Percentiles rank a stretch among this genome's conserved stretches.
These are phyloP conservation scores for Coronaproctus castanopsis DNA, from an alignment of 2,888 invertebrate species.

Conservation along the genomic window DNA sequence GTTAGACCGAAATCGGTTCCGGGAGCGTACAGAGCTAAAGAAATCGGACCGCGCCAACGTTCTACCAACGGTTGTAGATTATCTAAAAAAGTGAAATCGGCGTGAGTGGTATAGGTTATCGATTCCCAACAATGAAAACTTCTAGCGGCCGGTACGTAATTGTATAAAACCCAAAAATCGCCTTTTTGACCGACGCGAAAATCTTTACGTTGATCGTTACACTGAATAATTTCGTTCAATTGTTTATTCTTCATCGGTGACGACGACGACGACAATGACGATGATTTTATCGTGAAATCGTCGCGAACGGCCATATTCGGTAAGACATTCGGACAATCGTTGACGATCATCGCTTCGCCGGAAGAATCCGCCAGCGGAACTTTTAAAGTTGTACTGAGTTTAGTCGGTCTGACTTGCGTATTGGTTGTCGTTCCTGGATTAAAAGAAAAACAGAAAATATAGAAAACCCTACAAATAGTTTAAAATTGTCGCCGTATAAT, in stretches of 20 bases:
- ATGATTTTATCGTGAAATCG: constrained; percentile 7
- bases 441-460: too few relatives aligned
- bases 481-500: too few relatives aligned
- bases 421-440: constrained; percentile 9
- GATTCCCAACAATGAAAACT: constrained; percentile 47
- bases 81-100: constrained; percentile 75
- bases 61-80: constrained; percentile 67
- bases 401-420: constrained; percentile 4
- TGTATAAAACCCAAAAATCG: constrained; percentile 73
- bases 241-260: too few relatives aligned
- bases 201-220: constrained; percentile 40
- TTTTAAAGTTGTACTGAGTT: constrained; percentile 9
- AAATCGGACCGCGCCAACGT: constrained; percentile 72
- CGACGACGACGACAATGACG: constrained; percentile 13
- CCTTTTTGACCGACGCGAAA: constrained; percentile 48
- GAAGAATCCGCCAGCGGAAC: constrained; percentile 3
- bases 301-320: not conserved
- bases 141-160: constrained; percentile 52
- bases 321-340: not conserved
- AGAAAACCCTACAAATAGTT: too few relatives aligned
- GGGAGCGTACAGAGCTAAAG: constrained; percentile 70
- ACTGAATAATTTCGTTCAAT: constrained; percentile 34
- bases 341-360: too few relatives aligned
- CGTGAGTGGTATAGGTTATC: constrained; percentile 80
- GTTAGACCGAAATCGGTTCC: constrained; percentile 61